Evolutionary conservation across 1,140 invertebrate genomes (phyloP).

Genomic region (Musca vetustissima): DNA sequence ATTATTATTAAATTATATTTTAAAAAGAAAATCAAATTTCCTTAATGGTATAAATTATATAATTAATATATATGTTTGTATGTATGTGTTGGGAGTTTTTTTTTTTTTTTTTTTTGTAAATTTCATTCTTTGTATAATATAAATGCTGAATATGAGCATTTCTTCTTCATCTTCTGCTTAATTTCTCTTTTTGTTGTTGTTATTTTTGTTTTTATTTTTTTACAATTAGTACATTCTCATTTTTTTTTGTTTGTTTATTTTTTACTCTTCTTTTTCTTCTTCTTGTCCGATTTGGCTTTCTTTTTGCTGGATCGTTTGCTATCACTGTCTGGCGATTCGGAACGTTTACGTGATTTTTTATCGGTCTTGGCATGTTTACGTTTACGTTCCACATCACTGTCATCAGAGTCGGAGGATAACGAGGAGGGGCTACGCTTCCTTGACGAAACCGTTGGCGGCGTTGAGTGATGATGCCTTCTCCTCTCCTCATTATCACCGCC

Average conservation of each 20-base stretch:
- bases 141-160: slow-evolving; percentile 23
- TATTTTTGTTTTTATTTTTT: neutral
- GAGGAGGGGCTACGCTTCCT: slow-evolving; percentile 6
- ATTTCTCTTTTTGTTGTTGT: neutral
- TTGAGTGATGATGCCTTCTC: slow-evolving; percentile 9
- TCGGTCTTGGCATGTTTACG: slow-evolving; percentile 26
- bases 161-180: neutral
- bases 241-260: neutral
- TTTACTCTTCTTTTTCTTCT: slow-evolving; percentile 30
- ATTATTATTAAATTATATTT: neutral
- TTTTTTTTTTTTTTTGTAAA: too few relatives aligned
- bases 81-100: too few relatives aligned
- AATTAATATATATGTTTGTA: neutral
- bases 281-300: slow-evolving; percentile 27
- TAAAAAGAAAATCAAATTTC: slow-evolving; percentile 24
- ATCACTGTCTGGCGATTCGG: slow-evolving; percentile 13
- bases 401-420: slow-evolving; percentile 20
- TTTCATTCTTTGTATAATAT: slow-evolving; percentile 16
- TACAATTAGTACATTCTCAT: slow-evolving; percentile 1
- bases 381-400: slow-evolving; percentile 21
- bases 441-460: too few relatives aligned
- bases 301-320: slow-evolving; percentile 22
- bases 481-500: neutral
- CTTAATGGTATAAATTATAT: slow-evolving; percentile 15
- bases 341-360: slow-evolving; percentile 24